These are phyloP conservation scores for Archips crataeganus DNA, from an alignment of 2,888 invertebrate genomes.

Conservation along the genomic window DNA sequence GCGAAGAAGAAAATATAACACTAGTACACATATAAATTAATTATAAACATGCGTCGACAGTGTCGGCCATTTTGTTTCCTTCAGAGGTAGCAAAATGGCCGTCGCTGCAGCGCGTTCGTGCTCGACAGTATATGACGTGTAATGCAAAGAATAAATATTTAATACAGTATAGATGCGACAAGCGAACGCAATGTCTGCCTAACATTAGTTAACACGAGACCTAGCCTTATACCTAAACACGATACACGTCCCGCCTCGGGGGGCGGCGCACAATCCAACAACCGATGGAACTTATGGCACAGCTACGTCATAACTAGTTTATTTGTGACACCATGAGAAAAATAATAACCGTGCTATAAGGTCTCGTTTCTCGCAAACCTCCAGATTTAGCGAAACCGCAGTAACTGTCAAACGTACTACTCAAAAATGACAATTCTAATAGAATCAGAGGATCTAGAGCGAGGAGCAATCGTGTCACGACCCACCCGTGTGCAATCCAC, in stretches of 20 bases:
- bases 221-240: constrained; percentile 78
- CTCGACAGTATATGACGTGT: constrained; percentile 48
- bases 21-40: constrained; percentile 51
- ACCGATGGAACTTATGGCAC: not conserved
- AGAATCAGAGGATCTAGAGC: too few species aligned
- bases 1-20: constrained; percentile 68
- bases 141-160: constrained; percentile 63
- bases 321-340: too few species aligned
- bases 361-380: too few species aligned
- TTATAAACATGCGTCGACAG: constrained; percentile 42
- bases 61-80: constrained; percentile 7
- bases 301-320: not conserved
- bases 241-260: constrained; percentile 61
- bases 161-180: constrained; percentile 65
- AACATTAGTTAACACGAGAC: constrained; percentile 83
- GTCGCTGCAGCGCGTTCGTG: constrained; percentile 42
- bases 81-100: not conserved
- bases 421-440: not conserved
- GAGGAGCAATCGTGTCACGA: not conserved
- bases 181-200: constrained; percentile 80
- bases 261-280: constrained; percentile 39
- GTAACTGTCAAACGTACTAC: not conserved
- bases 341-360: too few species aligned
- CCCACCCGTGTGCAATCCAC: not conserved
- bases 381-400: too few species aligned